Evolutionary conservation across 1,140 invertebrate species (phyloP).

Genomic region (Zaprionus capensis): DNA sequence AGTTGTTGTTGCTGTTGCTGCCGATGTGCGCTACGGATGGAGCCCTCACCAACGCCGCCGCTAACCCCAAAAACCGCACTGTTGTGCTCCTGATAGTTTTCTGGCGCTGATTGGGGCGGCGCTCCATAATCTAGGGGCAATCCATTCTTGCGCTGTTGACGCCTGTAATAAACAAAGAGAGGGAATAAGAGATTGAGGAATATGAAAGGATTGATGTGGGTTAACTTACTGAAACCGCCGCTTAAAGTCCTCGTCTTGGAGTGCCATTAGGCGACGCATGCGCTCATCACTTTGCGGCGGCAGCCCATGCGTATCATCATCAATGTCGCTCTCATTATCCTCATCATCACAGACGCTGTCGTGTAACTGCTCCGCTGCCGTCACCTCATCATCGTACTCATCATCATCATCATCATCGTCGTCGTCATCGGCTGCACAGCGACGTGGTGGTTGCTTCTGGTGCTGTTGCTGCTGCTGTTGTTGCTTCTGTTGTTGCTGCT

Average conservation of each 20-base stretch:
- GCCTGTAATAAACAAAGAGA: constrained; percentile 35
- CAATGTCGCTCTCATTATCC: constrained; percentile 75
- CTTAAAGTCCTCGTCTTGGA: constrained; percentile 85
- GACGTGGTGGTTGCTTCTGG: constrained; percentile 50
- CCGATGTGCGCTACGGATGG: constrained; percentile 69
- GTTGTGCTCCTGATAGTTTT: constrained; percentile 63
- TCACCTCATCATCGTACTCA: constrained; percentile 76
- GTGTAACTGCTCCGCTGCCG: constrained; percentile 66
- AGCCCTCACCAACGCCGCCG: constrained; percentile 83
- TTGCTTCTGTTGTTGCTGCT: constrained; percentile 50
- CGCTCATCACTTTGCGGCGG: constrained; percentile 81
- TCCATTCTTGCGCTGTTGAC: constrained; percentile 75
- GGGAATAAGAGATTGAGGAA: not conserved
- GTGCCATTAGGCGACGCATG: constrained; percentile 82
- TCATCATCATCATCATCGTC: constrained; percentile 90
- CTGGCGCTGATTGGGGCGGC: constrained; percentile 38
- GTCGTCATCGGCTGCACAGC: constrained; percentile 86
- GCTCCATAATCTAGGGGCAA: constrained; percentile 70
- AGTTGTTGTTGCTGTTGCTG: constrained; percentile 59
- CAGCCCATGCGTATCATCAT: constrained; percentile 71
- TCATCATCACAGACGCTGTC: constrained; percentile 78
- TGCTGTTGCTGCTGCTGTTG: constrained; percentile 54
- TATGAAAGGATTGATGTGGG: not conserved
- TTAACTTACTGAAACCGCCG: constrained; percentile 82
- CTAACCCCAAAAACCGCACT: constrained; percentile 83